phyloP scores from a whole-genome alignment of 2,113 vertebrate genomes.

The Tinamus guttatus region DNA sequence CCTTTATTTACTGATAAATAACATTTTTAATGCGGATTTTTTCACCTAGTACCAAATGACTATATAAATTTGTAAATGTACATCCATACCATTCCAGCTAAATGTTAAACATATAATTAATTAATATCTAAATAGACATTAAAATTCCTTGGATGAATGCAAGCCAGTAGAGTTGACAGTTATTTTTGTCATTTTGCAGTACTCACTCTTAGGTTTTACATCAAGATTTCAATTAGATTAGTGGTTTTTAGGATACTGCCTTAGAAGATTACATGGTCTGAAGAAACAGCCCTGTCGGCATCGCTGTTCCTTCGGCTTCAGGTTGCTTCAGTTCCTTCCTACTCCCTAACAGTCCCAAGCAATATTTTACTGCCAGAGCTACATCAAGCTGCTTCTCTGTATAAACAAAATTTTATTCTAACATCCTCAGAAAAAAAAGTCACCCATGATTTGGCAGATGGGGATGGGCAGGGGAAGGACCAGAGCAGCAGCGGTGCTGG shows the following conservation, averaged over 20 bases:
- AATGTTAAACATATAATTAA: neutral
- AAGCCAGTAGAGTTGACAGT: accelerated
- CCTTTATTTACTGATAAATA: neutral
- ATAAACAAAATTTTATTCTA: neutral
- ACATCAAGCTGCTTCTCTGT: neutral
- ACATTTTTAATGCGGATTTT: neutral
- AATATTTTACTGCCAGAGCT: neutral
- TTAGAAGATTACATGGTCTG: neutral
- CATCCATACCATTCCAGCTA: neutral
- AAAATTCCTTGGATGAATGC: neutral
- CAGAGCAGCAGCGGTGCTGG: too few species aligned
- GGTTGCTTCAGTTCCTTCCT: constrained; percentile 60
- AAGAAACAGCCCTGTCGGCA: constrained; percentile 46
- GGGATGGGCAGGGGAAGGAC: too few species aligned
- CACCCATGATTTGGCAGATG: neutral
- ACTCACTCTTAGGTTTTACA: neutral
- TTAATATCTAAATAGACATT: neutral
- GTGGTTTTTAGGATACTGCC: neutral
- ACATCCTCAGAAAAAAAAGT: neutral
- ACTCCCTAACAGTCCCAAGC: neutral
- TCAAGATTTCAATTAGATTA: neutral
- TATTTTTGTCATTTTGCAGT: neutral
- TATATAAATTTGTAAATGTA: neutral
- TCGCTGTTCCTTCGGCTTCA: constrained; percentile 22
- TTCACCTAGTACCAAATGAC: neutral